A percentile compares a stretch with the other conserved stretches of the same genome.
Evolutionary conservation across 2,113 vertebrate species (phyloP).

Genomic region (Antidorcas marsupialis): DNA sequence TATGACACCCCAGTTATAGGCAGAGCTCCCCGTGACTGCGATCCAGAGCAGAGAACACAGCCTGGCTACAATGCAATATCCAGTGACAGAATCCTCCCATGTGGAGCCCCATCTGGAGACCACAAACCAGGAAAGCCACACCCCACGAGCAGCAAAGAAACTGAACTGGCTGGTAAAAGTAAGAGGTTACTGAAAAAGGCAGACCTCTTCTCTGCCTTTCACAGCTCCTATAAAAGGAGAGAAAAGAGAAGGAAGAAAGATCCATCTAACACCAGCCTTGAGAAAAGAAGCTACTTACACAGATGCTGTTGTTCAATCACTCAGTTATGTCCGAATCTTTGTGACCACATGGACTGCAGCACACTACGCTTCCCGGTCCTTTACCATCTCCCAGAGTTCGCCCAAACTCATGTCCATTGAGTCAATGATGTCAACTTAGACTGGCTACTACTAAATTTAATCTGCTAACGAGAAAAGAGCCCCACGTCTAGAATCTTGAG

Average conservation of each 20-base stretch:
- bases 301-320: background rate
- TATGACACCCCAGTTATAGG: background rate
- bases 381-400: background rate
- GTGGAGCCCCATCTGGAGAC: background rate
- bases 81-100: background rate
- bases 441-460: background rate
- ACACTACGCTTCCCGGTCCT: background rate
- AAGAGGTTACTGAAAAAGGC: background rate
- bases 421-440: background rate
- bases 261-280: fast-evolving
- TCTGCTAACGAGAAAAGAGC: fast-evolving
- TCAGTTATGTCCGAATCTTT: background rate
- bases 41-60: background rate
- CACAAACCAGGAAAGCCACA: background rate
- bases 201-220: background rate
- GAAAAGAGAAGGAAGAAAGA: background rate
- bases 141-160: background rate
- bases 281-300: no score
- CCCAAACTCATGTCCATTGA: background rate
- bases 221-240: background rate
- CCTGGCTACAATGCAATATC: background rate
- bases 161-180: no score
- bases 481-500: background rate
- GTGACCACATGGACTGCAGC: background rate
- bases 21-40: background rate